These are phyloP conservation scores for Pholis gunnellus DNA, from an alignment of 2,113 vertebrate genomes.

Conservation along the genomic window DNA sequence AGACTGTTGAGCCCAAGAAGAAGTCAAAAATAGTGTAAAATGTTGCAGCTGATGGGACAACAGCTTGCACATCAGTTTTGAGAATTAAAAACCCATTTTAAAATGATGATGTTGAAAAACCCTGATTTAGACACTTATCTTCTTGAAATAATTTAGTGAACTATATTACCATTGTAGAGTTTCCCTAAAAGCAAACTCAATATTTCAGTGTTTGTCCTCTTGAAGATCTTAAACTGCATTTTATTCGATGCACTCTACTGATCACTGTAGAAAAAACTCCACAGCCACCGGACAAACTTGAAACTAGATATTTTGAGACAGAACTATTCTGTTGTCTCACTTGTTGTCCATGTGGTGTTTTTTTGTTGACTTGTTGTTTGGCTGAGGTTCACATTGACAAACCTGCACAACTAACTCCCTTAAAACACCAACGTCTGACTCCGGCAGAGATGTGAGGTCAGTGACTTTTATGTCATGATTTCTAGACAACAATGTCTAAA, in stretches of 20 bases:
- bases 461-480: background rate
- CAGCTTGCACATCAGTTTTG: background rate
- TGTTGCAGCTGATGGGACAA: background rate
- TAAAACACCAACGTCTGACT: background rate
- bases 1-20: background rate
- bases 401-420: background rate
- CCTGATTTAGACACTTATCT: no score
- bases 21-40: background rate
- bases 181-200: background rate
- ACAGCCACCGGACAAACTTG: background rate
- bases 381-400: background rate
- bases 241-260: background rate
- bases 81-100: background rate
- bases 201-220: background rate
- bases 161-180: background rate
- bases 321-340: background rate
- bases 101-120: background rate
- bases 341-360: background rate
- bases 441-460: background rate
- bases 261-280: background rate
- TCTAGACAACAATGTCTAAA: constrained; percentile 37
- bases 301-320: constrained; percentile 3
- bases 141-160: background rate
- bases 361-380: constrained; percentile 4
- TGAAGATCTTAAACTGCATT: background rate